Base-by-base conservation (phyloP, 2,797 vertebrate species). In the Rhinogobio ventralis region DNA sequence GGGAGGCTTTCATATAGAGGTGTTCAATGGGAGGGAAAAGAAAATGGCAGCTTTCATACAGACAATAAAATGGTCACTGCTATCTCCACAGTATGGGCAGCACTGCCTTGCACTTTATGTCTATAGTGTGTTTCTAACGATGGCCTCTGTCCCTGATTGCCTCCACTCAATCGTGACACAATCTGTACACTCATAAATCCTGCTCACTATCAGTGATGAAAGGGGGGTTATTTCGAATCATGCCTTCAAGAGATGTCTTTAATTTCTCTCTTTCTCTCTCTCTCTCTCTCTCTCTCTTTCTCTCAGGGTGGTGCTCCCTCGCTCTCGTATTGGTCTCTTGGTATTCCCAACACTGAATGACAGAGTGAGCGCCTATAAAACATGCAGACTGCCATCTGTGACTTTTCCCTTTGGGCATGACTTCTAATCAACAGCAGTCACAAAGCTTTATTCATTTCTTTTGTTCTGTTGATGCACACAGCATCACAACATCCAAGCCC, bases 321-420 rank as follows among this genome's bases (percentile, higher is more conserved):
- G 78, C 51, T 79, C 42, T 19, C 57, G 36, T 57, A 13, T 76
- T 68, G 57, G 49, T 86, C 67, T 78, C 80, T 88, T 74, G 83
- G 80, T 81, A 86, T 86, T 89, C 85, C 76, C 30, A 30, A 69
- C 80, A 60, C 80, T 85, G 19, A 71, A 53, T 15, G 25, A 57
- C 77, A n/a, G 49, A 77, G 57, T 64, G 81, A 86, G 81, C 23
- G 30, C 42, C 83, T 88, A 84, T 88, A 86, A 90, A 88, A 84
- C 88, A 88, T 88, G 85, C 85, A 87, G 78, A 81, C 72, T 81
- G 72, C 88, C 87, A 88, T 89, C 89, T 90, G 90, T 80, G 75
- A 79, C 66, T 67, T 74, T 84, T 86, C 87, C 86, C 86, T 77
- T 60, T 81, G 76, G 86, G 83, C 85, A 84, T 62, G 86, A 81